Evolutionary conservation across 2,888 invertebrate genomes (phyloP).

Genomic region (Drosophila mimica): DNA sequence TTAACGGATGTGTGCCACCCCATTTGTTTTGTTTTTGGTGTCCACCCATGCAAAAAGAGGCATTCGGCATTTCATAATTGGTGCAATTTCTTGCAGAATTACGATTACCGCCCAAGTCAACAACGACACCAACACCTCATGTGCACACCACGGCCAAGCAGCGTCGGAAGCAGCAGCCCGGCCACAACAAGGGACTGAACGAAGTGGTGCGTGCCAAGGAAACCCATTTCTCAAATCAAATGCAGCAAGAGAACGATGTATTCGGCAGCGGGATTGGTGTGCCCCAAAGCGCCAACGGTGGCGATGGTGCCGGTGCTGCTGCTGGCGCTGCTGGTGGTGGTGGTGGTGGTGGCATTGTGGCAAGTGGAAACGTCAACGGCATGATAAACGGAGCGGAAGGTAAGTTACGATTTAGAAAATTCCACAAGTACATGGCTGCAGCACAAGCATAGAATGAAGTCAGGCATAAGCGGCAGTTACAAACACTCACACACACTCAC

Average conservation of each 20-base stretch:
- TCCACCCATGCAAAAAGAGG: constrained; percentile 29
- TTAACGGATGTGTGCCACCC: constrained; percentile 26
- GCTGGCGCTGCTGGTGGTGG: constrained; percentile 26
- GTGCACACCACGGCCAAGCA: constrained; percentile 83
- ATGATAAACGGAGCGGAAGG: constrained; percentile 83
- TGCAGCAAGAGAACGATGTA: constrained; percentile 83
- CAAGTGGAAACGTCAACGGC: constrained; percentile 79
- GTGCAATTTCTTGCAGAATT: constrained; percentile 84
- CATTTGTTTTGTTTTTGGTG: constrained; percentile 44
- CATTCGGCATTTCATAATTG: constrained; percentile 72
- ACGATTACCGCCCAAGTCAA: constrained; percentile 84
- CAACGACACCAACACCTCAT: constrained; percentile 83
- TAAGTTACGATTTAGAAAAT: constrained; percentile 82
- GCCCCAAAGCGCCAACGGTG: constrained; percentile 41
- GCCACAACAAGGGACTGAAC: constrained; percentile 83
- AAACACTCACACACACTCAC: constrained; percentile 51
- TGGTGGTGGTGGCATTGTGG: constrained; percentile 48
- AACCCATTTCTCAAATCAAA: constrained; percentile 83
- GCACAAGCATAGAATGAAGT: constrained; percentile 65
- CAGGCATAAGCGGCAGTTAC: constrained; percentile 68
- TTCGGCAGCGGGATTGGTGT: constrained; percentile 65
- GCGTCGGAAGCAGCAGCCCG: constrained; percentile 81
- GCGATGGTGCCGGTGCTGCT: constrained; percentile 8
- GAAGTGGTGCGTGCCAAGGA: constrained; percentile 85
- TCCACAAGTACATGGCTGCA: constrained; percentile 64